phyloP scores from a whole-genome alignment of 1,140 invertebrate genomes.

The Drosophila ohnishii region DNA sequence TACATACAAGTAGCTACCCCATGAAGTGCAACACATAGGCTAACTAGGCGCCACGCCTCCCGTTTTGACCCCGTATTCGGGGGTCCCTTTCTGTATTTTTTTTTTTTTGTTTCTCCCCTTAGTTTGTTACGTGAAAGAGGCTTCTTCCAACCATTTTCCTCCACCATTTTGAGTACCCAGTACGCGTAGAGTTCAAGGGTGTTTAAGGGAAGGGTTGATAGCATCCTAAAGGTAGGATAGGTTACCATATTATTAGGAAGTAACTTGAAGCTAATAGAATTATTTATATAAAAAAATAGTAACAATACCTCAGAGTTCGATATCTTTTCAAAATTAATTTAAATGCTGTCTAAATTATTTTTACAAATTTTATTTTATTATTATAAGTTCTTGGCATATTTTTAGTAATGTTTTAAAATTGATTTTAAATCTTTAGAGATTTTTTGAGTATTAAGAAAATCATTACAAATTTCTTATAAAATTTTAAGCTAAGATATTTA shows the following conservation, averaged over 20 bases:
- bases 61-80: slow-evolving; percentile 19
- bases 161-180: slow-evolving; percentile 8
- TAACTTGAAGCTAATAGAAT: neutral
- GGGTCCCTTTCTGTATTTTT: slow-evolving; percentile 16
- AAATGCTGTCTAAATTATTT: too few species aligned
- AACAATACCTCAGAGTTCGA: neutral
- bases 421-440: too few species aligned
- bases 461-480: too few species aligned
- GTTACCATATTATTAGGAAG: neutral
- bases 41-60: slow-evolving; percentile 30
- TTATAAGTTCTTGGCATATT: neutral
- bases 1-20: slow-evolving; percentile 36
- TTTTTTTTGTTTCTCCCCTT: slow-evolving; percentile 8
- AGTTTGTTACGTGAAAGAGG: slow-evolving; percentile 55
- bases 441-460: too few species aligned
- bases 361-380: too few species aligned
- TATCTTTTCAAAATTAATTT: neutral
- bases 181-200: slow-evolving; percentile 4
- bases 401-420: neutral
- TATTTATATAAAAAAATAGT: neutral
- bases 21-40: slow-evolving; percentile 64
- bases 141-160: slow-evolving; percentile 33
- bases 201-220: neutral
- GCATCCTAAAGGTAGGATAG: neutral
- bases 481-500: too few species aligned